Evolutionary conservation across 1,140 invertebrate species (phyloP).

Genomic region (Micrasema longulum): DNA sequence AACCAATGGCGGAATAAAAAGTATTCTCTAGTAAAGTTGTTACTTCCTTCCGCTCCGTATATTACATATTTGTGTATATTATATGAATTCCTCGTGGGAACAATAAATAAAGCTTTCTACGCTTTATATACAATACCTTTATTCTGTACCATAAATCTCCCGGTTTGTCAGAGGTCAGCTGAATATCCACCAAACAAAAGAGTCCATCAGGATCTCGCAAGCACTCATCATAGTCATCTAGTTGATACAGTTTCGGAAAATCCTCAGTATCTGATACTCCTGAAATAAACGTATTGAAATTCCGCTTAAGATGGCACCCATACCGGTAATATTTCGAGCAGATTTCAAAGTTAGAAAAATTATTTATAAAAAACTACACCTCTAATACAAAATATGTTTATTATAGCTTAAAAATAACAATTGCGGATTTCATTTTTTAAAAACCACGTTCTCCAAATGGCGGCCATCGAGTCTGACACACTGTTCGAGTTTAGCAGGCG

Average conservation of each 20-base stretch:
- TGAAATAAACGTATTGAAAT: not conserved
- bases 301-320: not conserved
- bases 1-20: not conserved
- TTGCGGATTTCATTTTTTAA: too few species aligned
- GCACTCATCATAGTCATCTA: conserved; percentile 67
- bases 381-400: not conserved
- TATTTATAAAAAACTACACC: not conserved
- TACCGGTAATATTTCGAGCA: not conserved
- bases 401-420: too few species aligned
- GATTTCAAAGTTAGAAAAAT: not conserved
- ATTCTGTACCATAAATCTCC: conserved; percentile 16
- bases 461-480: too few species aligned
- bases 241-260: conserved; percentile 64
- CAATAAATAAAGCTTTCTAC: not conserved
- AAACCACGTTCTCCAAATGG: too few species aligned
- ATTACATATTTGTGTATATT: not conserved
- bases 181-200: conserved; percentile 66
- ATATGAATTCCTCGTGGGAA: not conserved
- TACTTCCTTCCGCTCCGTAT: not conserved
- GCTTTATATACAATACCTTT: conserved; percentile 6
- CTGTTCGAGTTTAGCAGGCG: too few species aligned
- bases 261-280: conserved; percentile 59
- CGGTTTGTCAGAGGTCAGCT: conserved; percentile 56
- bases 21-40: not conserved
- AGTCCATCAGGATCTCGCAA: conserved; percentile 54